phyloP scores from a whole-genome alignment of 2,888 invertebrate species.

The Polietes domitor region DNA sequence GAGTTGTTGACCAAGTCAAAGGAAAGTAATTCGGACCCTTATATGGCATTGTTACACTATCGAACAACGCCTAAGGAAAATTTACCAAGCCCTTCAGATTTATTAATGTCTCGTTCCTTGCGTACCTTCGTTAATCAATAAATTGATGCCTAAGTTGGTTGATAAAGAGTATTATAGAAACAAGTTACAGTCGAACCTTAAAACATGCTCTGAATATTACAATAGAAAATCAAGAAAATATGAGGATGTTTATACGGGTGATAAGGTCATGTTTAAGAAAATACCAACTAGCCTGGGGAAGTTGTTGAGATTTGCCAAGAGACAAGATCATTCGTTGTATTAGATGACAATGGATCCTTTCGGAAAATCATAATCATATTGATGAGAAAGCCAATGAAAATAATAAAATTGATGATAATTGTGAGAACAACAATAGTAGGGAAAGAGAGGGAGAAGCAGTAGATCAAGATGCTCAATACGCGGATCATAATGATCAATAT shows the following conservation, averaged over 20 bases:
- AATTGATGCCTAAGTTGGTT: background rate
- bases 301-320: constrained; percentile 3
- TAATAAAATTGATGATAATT: background rate
- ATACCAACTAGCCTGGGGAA: constrained; percentile 13
- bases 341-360: background rate
- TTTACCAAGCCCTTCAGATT: constrained; percentile 30
- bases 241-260: background rate
- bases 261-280: constrained; percentile 25
- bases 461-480: too few species aligned
- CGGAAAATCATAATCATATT: background rate
- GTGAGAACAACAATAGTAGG: background rate
- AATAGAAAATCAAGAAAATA: background rate
- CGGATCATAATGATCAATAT: background rate
- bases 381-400: background rate
- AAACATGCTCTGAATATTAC: background rate
- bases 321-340: background rate
- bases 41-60: constrained; percentile 36
- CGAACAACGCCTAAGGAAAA: constrained; percentile 24
- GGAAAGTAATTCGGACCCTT: constrained; percentile 3
- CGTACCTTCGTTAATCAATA: constrained; percentile 5
- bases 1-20: constrained; percentile 20
- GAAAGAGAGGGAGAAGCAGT: too few species aligned
- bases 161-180: background rate
- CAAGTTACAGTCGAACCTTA: background rate
- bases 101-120: constrained; percentile 26